Evolutionary conservation across 92 coral and sea anemone genomes (phyloP).

Genomic region (Parazoanthus atlanticus): DNA sequence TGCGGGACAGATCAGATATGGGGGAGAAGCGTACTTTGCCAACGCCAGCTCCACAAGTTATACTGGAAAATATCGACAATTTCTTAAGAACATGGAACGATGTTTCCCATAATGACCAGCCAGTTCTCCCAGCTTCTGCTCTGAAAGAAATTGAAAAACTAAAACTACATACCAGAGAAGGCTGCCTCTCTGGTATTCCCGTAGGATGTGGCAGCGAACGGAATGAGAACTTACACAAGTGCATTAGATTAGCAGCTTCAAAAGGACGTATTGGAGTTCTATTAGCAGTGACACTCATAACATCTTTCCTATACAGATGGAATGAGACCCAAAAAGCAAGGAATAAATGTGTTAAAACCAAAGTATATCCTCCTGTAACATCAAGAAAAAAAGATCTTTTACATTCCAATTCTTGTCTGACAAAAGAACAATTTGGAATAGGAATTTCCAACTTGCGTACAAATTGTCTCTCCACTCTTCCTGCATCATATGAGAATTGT

Average conservation of each 20-base stretch:
- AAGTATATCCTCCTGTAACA: no score
- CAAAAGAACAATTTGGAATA: no score
- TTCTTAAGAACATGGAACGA: slow-evolving; percentile 45
- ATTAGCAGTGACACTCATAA: slow-evolving; percentile 11
- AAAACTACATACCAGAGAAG: slow-evolving; percentile 41
- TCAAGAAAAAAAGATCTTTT: no score
- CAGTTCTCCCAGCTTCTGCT: slow-evolving; percentile 43
- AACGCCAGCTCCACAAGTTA: slow-evolving; percentile 46
- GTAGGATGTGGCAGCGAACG: slow-evolving; percentile 48
- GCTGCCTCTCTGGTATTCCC: slow-evolving; percentile 41
- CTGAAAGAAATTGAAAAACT: slow-evolving; percentile 43
- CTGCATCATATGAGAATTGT: no score
- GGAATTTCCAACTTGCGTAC: no score
- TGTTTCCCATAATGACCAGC: slow-evolving; percentile 1
- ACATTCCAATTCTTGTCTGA: no score
- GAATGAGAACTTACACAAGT: slow-evolving; percentile 39
- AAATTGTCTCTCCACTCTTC: no score
- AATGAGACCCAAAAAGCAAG: slow-evolving; percentile 50
- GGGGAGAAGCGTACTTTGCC: slow-evolving; percentile 32
- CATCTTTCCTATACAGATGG: slow-evolving; percentile 63
- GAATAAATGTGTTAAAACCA: no score
- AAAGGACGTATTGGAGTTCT: slow-evolving; percentile 33
- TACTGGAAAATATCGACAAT: slow-evolving; percentile 36
- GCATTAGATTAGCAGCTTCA: no score
- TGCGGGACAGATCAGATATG: slow-evolving; percentile 33